Evolutionary conservation across 2,888 invertebrate species (phyloP), one percentile per base, ranked within the genome.

Genomic region (Pandemis heparana): DNA sequence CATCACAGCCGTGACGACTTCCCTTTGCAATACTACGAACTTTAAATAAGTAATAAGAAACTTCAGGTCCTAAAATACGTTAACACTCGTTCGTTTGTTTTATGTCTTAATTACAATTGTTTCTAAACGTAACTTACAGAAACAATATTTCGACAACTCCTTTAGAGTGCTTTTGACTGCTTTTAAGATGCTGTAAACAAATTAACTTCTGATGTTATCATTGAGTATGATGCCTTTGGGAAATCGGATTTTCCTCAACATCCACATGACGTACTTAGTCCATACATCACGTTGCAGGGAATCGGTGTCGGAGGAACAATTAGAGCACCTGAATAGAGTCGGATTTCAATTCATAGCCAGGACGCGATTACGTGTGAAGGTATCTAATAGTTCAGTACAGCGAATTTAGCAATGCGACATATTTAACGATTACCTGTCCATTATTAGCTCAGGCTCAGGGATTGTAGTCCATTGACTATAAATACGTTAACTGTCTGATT

Each of bases 1-100:
- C 43, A 63, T 63, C 46, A 63, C 32, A 41, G 46, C 32, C 32
- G 53, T 56, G 53, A 67, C 43, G 38, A 68, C 56, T 63, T 68
- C 62, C 62, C 14, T 68, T 68, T 46, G 43, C 67, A 63, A 53
- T 72, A 62, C 59, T 65, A 60, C 60, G 8, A 53, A 72, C 43
- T 72, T 72, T 67, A 46, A 68, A 56, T n/a, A 68, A 68, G 67
- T 72, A 63, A 72, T 68, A 72, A 63, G 46, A 23, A 66, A 68
- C 46, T 63, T 72, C 14, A 72, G 56, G 56, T 48, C 46, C 62
- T 72, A 72, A 68, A 72, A 68, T 39, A 68, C 43, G 46, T 53
- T 62, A 46, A 67, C 38, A 63, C 38, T 62, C 56, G 12, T 51
- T 65, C 32, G 16, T 48, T 23, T 56, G 67, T 18, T 72, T 72